Conservation (phyloP, 2,113 vertebrate species). For the Ranitomeya variabilis region DNA sequence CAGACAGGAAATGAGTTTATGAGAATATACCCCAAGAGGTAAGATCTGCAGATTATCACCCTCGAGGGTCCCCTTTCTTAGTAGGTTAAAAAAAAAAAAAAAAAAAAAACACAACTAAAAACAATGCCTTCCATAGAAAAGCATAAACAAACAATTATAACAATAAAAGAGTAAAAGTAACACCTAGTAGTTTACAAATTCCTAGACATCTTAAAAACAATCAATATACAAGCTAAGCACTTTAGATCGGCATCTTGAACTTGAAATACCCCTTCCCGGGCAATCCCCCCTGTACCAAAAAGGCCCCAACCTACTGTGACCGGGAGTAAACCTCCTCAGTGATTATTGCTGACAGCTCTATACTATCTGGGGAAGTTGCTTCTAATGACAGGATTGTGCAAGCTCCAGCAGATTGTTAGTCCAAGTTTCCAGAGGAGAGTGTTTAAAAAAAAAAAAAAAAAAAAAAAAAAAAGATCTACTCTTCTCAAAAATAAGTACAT, state of each 20-base stretch:
- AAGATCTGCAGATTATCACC: too few relatives aligned
- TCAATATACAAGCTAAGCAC: background rate
- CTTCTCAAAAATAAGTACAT: too few relatives aligned
- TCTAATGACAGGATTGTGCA: constrained; percentile 7
- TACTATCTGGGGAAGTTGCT: background rate
- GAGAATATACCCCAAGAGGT: too few relatives aligned
- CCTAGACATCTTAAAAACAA: background rate
- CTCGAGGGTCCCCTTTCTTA: too few relatives aligned
- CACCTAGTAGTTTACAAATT: background rate
- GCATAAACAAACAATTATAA: too few relatives aligned
- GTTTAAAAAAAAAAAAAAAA: background rate
- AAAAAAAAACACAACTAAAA: too few relatives aligned
- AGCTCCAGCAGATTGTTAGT: background rate
- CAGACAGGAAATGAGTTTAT: too few relatives aligned
- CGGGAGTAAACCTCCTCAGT: constrained; percentile 1
- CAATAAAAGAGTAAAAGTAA: too few relatives aligned
- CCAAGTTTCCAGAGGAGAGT: background rate
- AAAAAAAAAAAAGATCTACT: background rate
- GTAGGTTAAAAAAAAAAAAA: too few relatives aligned
- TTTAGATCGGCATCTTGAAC: background rate
- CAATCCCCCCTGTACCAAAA: background rate
- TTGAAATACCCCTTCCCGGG: background rate
- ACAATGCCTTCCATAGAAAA: too few relatives aligned
- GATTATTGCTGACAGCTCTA: background rate
- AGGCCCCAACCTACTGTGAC: background rate